Base-by-base conservation (phyloP, 1,140 invertebrate genomes). In the Nymphalis io region DNA sequence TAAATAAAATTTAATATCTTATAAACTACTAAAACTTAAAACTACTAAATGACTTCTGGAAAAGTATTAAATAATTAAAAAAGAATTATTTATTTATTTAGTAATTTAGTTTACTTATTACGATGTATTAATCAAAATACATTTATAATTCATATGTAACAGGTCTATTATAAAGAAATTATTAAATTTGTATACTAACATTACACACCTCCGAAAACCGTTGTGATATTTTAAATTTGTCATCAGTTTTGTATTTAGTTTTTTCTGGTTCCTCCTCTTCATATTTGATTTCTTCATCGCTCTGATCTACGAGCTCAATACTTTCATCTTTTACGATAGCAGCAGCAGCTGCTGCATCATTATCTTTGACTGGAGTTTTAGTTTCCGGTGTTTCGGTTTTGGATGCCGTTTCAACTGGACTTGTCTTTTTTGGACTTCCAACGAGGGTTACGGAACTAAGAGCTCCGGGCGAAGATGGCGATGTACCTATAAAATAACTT, bases 391-490 rank as follows among this genome's bases (percentile, higher is more conserved):
- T 80, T 12, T 75, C 72, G 1, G 75, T 68, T 75, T 80, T 16
- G 68, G 60, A 20, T 8, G 51, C 57, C 4, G 67, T 39, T 21
- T 87, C 80, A 6, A 81, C 81, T 23, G 89, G 87, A 69, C 84
- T 89, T 0, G 70, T 61, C 57, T 84, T 83, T 61, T 91, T 91
- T n/a, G 90, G 90, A 69, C 87, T 92, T 5, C 94, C 95, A 1
- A 96, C 94, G 59, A 96, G 80, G 3, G 95, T 96, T 11, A 95
- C 93, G 2, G 95, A 95, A 75, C 95, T 96, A 2, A 95, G 80
- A 65, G 95, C 95, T 40, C 95, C 95, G 0, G 95, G 95, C 0
- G 95, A 96, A 0, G 95, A 94, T 46, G 95, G 86, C n/a, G 84
- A 83, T 67, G 84, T 83, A 38, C 85, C 87, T 91, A 57, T 21